Base-by-base conservation (phyloP, 2,113 vertebrate genomes). In the Oriolus oriolus region DNA sequence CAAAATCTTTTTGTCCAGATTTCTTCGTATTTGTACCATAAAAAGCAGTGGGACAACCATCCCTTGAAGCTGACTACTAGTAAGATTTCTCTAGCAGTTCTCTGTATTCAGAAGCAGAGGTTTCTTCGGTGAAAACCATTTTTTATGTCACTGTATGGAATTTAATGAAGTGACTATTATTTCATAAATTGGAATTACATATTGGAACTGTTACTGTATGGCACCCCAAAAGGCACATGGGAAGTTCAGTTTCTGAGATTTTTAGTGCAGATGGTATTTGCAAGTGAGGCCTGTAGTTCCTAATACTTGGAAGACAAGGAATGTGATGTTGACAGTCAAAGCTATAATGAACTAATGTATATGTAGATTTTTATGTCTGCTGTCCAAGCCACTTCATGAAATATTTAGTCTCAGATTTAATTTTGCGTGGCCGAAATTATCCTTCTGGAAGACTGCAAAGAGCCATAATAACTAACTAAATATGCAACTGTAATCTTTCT, bases 381-480 rank as follows among this genome's bases (percentile, higher is more conserved):
- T 84, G 61, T 89, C 91, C 89, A 95, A 89, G 45, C 73, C 91
- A 89, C 74, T 93, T 84, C 10, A 69, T 89, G 77, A 93, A 96
- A 91, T 96, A 95, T 89, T 96, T 95, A 91, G 91, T 84, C 65
- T 68, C 65, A 79, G 61, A 85, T 82, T 96, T 89, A 96, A 93
- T 89, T 95, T 88, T 85, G 57, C 53, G 54, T 79, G 66, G 89
- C 53, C 70, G 35, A 91, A 95, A 61, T 79, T 96, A 93, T 95
- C 95, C 89, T 70, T 84, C 85, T 87, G 87, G 87, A 94, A 94
- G 65, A 69, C 77, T 96, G 84, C 65, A 93, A n/a, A 94, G 87
- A 89, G 79, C 84, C 77, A 79, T 96, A 96, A 91, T 94, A 95
- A 95, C 93, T 91, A 82, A 89, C 69, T 83, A 93, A 92, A 95